Percentiles rank a stretch among this genome's conserved stretches.
Conservation (phyloP, 1,140 invertebrate species). For the Danaus melanippus region DNA sequence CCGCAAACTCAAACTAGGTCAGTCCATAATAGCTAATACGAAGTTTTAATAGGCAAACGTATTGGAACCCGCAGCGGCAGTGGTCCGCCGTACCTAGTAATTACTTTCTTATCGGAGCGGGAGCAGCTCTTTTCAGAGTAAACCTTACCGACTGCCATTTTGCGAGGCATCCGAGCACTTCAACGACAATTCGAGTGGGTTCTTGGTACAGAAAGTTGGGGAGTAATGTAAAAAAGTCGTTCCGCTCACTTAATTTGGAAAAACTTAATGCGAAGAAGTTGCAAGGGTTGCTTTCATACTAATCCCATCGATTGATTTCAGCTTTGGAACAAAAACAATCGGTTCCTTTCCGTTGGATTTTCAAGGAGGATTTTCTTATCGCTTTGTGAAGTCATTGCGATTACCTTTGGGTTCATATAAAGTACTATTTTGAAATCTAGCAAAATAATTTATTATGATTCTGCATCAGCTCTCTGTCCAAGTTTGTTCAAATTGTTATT, state of each 20-base stretch:
- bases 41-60: constrained; percentile 22
- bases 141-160: constrained; percentile 15
- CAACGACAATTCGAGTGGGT: constrained; percentile 11
- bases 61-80: constrained; percentile 9
- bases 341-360: no score
- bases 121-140: constrained; percentile 16
- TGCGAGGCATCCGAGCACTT: constrained; percentile 15
- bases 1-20: constrained; percentile 8
- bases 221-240: constrained; percentile 10
- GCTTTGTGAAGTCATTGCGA: no score
- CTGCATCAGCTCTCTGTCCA: no score
- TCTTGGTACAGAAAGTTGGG: constrained; percentile 12
- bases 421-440: no score
- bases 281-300: constrained; percentile 9
- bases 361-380: no score
- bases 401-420: no score
- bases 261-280: constrained; percentile 14
- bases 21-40: constrained; percentile 15
- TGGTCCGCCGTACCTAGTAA: constrained; percentile 17
- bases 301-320: constrained; percentile 8
- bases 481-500: no score
- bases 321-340: no score
- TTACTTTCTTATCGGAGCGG: constrained; percentile 23
- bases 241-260: constrained; percentile 11
- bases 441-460: no score